Base-by-base conservation (phyloP, 2,113 vertebrate species). In the Calidris pugnax region DNA sequence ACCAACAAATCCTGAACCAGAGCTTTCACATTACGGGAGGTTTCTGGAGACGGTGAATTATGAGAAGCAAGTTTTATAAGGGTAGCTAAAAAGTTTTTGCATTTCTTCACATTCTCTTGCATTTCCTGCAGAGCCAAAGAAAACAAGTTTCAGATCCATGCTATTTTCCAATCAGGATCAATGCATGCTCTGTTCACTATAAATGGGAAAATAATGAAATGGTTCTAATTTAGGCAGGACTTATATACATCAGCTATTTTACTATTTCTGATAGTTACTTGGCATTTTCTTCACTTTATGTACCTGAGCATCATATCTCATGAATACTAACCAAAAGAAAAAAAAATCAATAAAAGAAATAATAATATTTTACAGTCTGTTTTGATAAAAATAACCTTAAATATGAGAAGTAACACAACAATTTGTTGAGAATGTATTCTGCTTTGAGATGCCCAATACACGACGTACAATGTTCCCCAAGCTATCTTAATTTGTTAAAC, bases 101-200 rank as follows among this genome's bases (percentile, higher is more conserved):
- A 99, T 97, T 99, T 99, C 90, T 99, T 99, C 95, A 99, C 99
- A 93, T 99, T 99, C 95, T 99, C 99, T 94, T 99, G 98, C 98
- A 99, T 99, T 98, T 99, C 99, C 99, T 99, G 96, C 35, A 83
- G 83, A 85, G 19, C 2, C 89, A 95, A 66, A 95, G 23, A 41
- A 82, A 73, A 59, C 9, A 75, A 91, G 0, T 27, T 48, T 82
- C 56, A 95, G 47, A 63, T 39, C 32, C 15, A n/a, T 6, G 8
- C 8, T 60, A 35, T 59, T 79, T 88, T 80, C 45, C 50, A 20
- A 26, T 60, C 37, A 53, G 41, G 39, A 77, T 63, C 73, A 78
- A 26, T 23, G 19, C 28, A 75, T n/a, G 32, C 10, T 37, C 50
- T 71, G 30, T 63, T n/a, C 56, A 72, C 57, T 48, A 20, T 22